These are phyloP conservation scores for Torymus tubicola DNA, from an alignment of 2,888 invertebrate genomes.

Conservation along the genomic window DNA sequence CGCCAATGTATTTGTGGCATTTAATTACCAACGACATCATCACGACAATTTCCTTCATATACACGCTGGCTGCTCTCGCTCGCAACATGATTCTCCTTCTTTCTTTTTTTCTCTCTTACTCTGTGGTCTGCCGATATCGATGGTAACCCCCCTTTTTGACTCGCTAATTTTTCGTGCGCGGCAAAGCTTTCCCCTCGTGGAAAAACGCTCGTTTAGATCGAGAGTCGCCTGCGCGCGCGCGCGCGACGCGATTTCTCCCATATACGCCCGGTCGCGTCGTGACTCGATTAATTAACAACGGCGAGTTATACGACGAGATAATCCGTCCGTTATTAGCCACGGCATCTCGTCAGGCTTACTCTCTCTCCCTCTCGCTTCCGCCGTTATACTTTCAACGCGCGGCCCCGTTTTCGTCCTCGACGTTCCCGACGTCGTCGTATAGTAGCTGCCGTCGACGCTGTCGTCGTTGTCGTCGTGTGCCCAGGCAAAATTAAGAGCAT, in stretches of 20 bases:
- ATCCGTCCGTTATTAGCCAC: slow-evolving; percentile 44
- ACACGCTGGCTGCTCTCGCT: no score
- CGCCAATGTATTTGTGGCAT: slow-evolving; percentile 27
- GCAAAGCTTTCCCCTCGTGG: background rate
- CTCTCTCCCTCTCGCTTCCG: background rate
- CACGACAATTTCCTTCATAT: slow-evolving; percentile 16
- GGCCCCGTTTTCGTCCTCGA: background rate
- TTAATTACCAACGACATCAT: slow-evolving; percentile 46
- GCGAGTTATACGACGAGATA: slow-evolving; percentile 38
- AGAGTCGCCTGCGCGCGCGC: background rate
- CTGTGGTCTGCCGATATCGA: slow-evolving; percentile 17
- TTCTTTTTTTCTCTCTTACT: no score
- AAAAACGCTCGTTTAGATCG: background rate
- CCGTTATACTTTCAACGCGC: slow-evolving; percentile 22
- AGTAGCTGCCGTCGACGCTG: no score
- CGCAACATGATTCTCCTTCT: no score
- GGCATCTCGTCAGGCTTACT: slow-evolving; percentile 23
- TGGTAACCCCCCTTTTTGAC: slow-evolving; percentile 36
- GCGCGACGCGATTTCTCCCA: background rate
- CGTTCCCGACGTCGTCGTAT: background rate
- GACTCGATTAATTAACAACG: slow-evolving; percentile 58
- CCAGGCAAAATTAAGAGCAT: slow-evolving; percentile 73
- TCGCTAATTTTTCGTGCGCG: slow-evolving; percentile 51
- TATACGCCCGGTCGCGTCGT: slow-evolving; percentile 46
- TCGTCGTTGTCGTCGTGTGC: background rate